A percentile compares a stretch with the other conserved stretches of the same genome.
phyloP scores from a whole-genome alignment of 2,113 vertebrate genomes.

The Hippocampus mohnikei region DNA sequence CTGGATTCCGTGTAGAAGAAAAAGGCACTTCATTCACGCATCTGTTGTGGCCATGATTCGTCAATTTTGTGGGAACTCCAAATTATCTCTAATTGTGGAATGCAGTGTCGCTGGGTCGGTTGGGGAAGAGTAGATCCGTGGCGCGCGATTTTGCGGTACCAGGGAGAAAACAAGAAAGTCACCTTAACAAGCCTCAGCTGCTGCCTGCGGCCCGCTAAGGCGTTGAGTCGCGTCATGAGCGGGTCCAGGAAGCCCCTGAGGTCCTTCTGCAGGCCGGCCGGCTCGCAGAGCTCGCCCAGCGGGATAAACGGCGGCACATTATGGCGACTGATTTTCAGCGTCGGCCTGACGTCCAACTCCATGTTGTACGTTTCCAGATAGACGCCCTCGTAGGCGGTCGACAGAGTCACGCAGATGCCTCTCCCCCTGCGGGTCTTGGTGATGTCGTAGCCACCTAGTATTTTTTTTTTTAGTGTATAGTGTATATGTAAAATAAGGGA shows the following conservation, averaged over 20 bases:
- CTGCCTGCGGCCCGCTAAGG: constrained; percentile 62
- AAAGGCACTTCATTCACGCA: too few species aligned
- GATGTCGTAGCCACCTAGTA: constrained; percentile 71
- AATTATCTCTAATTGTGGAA: too few species aligned
- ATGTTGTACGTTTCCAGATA: constrained; percentile 70
- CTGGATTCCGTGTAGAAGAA: too few species aligned
- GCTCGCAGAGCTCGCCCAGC: constrained; percentile 48
- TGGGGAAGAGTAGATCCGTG: too few species aligned
- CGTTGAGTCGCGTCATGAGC: constrained; percentile 68
- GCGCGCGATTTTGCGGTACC: background rate
- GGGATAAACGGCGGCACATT: constrained; percentile 72
- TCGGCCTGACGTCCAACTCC: constrained; percentile 61
- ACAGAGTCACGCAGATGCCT: constrained; percentile 62
- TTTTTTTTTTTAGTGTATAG: too few species aligned
- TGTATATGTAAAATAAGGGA: too few species aligned
- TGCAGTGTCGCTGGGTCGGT: too few species aligned
- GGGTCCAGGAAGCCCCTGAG: constrained; percentile 55
- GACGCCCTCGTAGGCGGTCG: constrained; percentile 60
- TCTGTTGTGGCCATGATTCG: too few species aligned
- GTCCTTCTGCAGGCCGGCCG: constrained; percentile 52
- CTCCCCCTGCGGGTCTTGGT: constrained; percentile 51
- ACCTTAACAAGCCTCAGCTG: constrained; percentile 73
- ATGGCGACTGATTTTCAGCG: constrained; percentile 63
- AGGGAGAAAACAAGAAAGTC: background rate
- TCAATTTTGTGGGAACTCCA: too few species aligned